These are phyloP conservation scores for Orthosia cruda DNA, from an alignment of 2,888 invertebrate genomes.

Conservation along the genomic window DNA sequence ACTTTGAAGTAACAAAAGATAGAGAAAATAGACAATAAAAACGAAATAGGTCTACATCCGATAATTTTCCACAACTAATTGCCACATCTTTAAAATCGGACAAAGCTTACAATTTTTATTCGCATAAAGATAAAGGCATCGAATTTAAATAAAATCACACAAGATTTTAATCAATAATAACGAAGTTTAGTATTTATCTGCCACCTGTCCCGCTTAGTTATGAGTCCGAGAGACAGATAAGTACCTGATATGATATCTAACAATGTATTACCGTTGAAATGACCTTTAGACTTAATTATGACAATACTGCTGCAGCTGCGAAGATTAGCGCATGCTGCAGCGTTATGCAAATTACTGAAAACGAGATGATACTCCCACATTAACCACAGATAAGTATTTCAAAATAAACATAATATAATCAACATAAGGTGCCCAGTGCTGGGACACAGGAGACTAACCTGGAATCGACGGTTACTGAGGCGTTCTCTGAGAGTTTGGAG, in stretches of 20 bases:
- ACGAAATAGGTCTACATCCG: slow-evolving; percentile 7
- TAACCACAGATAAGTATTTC: neutral
- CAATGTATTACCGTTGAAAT: neutral
- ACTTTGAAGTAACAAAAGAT: neutral
- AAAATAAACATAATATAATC: neutral
- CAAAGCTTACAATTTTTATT: neutral
- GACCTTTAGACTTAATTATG: slow-evolving; percentile 33
- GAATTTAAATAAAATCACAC: neutral
- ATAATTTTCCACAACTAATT: slow-evolving; percentile 16
- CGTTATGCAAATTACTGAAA: neutral
- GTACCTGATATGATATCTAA: neutral
- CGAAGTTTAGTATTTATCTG: slow-evolving; percentile 42
- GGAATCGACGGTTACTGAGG: no score
- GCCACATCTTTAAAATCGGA: no score
- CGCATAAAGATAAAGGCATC: slow-evolving; percentile 5
- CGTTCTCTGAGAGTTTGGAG: no score
- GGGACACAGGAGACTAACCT: no score
- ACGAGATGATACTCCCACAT: neutral
- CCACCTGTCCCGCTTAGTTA: slow-evolving; percentile 9
- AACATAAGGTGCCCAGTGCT: no score
- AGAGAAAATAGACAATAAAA: neutral
- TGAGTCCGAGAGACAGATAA: slow-evolving; percentile 3
- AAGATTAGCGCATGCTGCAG: neutral
- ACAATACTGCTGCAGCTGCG: neutral
- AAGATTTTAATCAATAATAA: slow-evolving; percentile 40